A percentile compares a stretch with the other conserved stretches of the same genome.
Conservation (phyloP, 2,113 vertebrate species). For the Nansenia antarctica region DNA sequence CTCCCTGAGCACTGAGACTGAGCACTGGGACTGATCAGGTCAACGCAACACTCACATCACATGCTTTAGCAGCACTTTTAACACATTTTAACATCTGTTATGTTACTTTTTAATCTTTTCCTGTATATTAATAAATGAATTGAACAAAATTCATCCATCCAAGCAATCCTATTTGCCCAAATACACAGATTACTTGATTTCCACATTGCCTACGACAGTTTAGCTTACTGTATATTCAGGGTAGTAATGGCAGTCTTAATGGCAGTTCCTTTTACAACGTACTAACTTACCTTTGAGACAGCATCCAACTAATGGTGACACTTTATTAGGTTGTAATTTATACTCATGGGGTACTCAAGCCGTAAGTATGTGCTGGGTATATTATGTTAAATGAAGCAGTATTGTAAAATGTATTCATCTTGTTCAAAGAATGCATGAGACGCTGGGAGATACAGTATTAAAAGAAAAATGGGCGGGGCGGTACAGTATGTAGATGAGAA, state of each 20-base stretch:
- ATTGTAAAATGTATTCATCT: too few relatives aligned
- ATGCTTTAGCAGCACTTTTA: too few relatives aligned
- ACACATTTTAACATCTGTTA: constrained; percentile 21
- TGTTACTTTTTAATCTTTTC: constrained; percentile 2
- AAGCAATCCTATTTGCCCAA: neutral
- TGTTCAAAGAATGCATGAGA: too few relatives aligned
- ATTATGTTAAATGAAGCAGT: neutral
- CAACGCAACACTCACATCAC: constrained; percentile 21
- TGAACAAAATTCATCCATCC: neutral
- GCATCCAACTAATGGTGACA: neutral
- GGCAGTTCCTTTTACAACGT: neutral
- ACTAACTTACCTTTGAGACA: neutral
- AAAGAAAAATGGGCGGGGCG: too few relatives aligned
- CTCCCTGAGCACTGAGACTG: neutral
- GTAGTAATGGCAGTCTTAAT: neutral
- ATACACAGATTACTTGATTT: constrained; percentile 2
- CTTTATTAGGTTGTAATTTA: constrained; percentile 11
- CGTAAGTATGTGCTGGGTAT: neutral
- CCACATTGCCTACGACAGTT: neutral
- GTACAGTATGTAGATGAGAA: too few relatives aligned
- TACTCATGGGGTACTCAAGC: neutral
- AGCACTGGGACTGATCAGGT: constrained; percentile 3
- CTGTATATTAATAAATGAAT: neutral
- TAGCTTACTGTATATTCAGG: neutral
- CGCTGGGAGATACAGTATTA: too few relatives aligned